Percentiles rank a stretch among this genome's conserved stretches.
These are phyloP conservation scores for Flexamia atlantica DNA, from an alignment of 2,888 invertebrate species.

Conservation along the genomic window DNA sequence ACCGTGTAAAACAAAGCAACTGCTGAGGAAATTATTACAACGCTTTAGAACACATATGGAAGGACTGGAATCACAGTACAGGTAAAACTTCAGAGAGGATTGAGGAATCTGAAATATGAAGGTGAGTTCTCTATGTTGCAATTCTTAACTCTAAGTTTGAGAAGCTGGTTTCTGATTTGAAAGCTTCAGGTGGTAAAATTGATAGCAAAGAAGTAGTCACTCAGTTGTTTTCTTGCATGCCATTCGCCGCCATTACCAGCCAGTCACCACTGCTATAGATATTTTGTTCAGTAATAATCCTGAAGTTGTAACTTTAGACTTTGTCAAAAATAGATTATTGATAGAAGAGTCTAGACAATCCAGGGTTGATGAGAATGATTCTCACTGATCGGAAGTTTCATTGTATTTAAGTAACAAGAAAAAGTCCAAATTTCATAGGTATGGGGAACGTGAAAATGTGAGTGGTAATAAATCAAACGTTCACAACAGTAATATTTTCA, in stretches of 20 bases:
- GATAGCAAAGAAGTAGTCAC: neutral
- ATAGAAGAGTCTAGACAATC: no score
- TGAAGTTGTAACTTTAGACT: no score
- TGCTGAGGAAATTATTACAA: neutral
- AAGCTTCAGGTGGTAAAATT: neutral
- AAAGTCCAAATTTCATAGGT: no score
- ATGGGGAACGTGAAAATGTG: no score
- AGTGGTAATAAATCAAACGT: no score
- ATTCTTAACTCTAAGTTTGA: neutral
- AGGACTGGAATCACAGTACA: neutral
- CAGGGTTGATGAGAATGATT: no score
- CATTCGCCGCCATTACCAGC: neutral
- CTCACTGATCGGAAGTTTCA: no score
- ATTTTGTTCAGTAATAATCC: neutral
- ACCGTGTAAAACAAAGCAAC: neutral
- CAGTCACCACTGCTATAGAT: neutral
- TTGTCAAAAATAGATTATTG: no score
- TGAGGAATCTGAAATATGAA: neutral
- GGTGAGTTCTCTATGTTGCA: neutral
- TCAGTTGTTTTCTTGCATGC: neutral
- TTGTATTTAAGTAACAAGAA: no score
- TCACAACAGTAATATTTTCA: no score
- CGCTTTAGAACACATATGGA: neutral
- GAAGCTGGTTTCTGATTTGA: neutral
- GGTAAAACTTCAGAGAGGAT: neutral